Evolutionary conservation across 1,140 invertebrate genomes (phyloP).

Genomic region (Caenorhabditis tropicalis): DNA sequence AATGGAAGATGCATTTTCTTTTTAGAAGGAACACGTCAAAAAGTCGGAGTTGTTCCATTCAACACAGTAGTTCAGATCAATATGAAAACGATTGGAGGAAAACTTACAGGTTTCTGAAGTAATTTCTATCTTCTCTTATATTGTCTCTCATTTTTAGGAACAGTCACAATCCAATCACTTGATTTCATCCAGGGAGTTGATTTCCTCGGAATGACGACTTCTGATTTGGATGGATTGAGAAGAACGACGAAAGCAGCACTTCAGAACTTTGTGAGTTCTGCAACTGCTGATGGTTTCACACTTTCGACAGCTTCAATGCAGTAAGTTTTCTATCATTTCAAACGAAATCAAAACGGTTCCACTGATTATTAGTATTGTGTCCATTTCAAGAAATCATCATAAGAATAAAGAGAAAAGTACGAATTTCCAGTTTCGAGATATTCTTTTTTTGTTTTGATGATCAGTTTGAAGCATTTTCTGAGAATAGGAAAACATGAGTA

Average conservation of each 20-base stretch:
- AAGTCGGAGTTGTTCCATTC: constrained; percentile 57
- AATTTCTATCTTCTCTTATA: not conserved
- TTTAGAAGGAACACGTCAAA: constrained; percentile 50
- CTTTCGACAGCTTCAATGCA: constrained; percentile 28
- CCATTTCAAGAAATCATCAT: not conserved
- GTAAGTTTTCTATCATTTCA: not conserved
- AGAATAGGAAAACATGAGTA: not conserved
- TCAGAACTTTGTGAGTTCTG: constrained; percentile 47
- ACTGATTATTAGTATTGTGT: not conserved
- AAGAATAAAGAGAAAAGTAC: not conserved
- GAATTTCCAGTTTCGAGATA: not conserved
- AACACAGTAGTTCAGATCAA: constrained; percentile 43
- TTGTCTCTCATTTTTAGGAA: constrained; percentile 28
- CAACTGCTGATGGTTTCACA: constrained; percentile 41
- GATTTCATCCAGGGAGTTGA: constrained; percentile 48
- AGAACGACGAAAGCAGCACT: constrained; percentile 8
- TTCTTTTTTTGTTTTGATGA: not conserved
- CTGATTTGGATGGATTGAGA: constrained; percentile 51
- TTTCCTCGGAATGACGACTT: constrained; percentile 50
- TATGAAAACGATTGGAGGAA: constrained; percentile 35
- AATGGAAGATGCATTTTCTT: constrained; percentile 46
- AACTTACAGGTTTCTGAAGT: constrained; percentile 8
- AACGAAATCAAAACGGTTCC: not conserved
- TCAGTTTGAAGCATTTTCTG: too few relatives aligned
- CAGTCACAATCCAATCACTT: constrained; percentile 36